Conservation (phyloP, 2,888 invertebrate species). For the Suillia variegata region DNA sequence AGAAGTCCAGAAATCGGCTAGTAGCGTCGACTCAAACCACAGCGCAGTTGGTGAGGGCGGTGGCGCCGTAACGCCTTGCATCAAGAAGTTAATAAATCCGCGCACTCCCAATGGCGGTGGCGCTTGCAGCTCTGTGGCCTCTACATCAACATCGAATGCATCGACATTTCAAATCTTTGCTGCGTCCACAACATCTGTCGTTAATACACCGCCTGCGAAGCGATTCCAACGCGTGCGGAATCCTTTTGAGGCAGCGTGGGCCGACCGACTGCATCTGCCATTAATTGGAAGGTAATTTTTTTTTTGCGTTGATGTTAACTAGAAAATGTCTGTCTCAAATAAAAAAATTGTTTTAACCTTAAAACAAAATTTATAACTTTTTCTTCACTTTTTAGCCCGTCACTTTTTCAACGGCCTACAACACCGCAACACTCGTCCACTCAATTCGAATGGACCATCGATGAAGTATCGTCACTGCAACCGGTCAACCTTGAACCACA, state of each 20-base stretch:
- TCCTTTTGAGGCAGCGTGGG: slow-evolving; percentile 68
- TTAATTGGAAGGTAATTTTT: slow-evolving; percentile 62
- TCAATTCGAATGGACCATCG: slow-evolving; percentile 72
- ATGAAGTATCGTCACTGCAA: slow-evolving; percentile 68
- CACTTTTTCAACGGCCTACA: slow-evolving; percentile 54
- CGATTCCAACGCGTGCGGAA: slow-evolving; percentile 66
- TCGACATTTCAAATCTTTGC: slow-evolving; percentile 39
- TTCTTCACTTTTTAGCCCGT: too few species aligned
- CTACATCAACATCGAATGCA: slow-evolving; percentile 14
- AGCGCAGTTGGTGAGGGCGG: slow-evolving; percentile 9
- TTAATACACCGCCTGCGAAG: slow-evolving; percentile 65
- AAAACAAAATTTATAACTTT: too few species aligned
- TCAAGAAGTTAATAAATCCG: slow-evolving; percentile 38
- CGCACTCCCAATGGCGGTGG: slow-evolving; percentile 29
- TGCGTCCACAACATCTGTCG: slow-evolving; percentile 25
- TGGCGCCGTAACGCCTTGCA: slow-evolving; percentile 29
- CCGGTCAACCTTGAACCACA: slow-evolving; percentile 68
- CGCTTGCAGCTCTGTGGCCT: background rate
- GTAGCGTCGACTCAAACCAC: slow-evolving; percentile 29
- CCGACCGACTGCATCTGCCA: slow-evolving; percentile 68
- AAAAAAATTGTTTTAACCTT: background rate
- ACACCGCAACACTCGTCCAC: slow-evolving; percentile 58
- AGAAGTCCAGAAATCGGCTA: slow-evolving; percentile 31
- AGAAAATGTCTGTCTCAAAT: background rate
- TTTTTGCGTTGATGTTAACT: background rate